phyloP scores from a whole-genome alignment of 2,113 vertebrate species.

The Aspiorhynchus laticeps region DNA sequence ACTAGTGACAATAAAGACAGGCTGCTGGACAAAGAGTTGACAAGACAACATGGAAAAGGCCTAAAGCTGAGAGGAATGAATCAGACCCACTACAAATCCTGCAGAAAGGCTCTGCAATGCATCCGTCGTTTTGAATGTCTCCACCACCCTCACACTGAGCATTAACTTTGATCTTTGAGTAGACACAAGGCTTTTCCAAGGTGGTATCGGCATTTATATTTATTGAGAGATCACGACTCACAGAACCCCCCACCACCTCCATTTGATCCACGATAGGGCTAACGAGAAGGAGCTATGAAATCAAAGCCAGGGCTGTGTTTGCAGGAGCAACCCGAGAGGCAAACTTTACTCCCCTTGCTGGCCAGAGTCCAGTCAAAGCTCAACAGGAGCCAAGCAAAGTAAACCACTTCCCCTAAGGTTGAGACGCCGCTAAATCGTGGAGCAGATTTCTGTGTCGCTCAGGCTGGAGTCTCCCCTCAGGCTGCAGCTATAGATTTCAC shows the following conservation, averaged over 20 bases:
- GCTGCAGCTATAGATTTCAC: neutral
- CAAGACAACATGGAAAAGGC: neutral
- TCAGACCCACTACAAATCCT: neutral
- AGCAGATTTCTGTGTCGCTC: constrained; percentile 31
- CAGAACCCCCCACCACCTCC: neutral
- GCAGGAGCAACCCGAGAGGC: constrained; percentile 53
- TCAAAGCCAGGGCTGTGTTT: constrained; percentile 50
- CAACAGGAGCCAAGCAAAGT: constrained; percentile 49
- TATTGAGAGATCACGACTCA: neutral
- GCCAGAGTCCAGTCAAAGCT: constrained; percentile 40
- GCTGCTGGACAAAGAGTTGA: neutral
- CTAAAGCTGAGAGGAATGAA: constrained; percentile 4
- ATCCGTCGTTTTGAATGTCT: neutral
- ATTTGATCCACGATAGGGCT: constrained; percentile 43
- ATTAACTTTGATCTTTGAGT: constrained; percentile 1
- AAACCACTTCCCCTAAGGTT: constrained; percentile 44
- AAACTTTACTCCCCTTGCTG: constrained; percentile 56
- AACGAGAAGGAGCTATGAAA: constrained; percentile 33
- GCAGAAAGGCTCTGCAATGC: neutral
- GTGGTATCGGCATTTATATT: neutral
- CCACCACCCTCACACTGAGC: neutral
- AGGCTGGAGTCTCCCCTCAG: neutral
- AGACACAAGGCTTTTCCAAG: constrained; percentile 9
- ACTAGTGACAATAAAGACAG: neutral
- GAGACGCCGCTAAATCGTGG: constrained; percentile 45